phyloP scores from a whole-genome alignment of 2,797 vertebrate genomes.

The Strix occidentalis region DNA sequence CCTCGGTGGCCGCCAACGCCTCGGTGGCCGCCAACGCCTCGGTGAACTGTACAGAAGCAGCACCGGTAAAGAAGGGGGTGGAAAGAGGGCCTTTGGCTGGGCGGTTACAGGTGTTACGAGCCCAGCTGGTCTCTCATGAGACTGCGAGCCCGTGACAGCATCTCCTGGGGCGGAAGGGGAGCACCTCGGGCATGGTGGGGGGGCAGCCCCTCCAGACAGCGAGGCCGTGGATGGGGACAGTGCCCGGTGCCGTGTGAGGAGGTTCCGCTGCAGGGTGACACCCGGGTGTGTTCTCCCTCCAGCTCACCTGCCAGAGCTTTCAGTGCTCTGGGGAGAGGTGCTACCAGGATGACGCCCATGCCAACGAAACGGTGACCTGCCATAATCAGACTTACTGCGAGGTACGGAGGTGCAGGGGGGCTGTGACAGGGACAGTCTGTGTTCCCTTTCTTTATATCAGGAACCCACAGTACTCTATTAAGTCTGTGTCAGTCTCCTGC shows the following conservation, averaged over 20 bases:
- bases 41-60: background rate
- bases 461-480: background rate
- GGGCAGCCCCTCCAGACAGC: background rate
- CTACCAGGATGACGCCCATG: background rate
- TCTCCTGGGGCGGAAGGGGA: background rate
- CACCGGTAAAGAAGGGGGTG: background rate
- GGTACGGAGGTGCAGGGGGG: background rate
- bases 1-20: background rate
- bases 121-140: accelerated
- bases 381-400: background rate
- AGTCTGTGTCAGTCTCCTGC: background rate
- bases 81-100: accelerated
- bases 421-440: background rate
- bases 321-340: conserved; percentile 22
- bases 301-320: conserved; percentile 51
- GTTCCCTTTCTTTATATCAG: background rate
- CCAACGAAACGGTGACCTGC: background rate
- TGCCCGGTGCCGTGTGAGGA: accelerated
- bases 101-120: background rate
- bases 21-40: background rate
- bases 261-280: background rate
- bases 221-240: background rate
- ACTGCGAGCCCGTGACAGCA: background rate
- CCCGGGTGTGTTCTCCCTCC: background rate
- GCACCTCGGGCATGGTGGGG: accelerated